Base-by-base conservation (phyloP, 2,888 invertebrate genomes). In the Malachius bipustulatus region DNA sequence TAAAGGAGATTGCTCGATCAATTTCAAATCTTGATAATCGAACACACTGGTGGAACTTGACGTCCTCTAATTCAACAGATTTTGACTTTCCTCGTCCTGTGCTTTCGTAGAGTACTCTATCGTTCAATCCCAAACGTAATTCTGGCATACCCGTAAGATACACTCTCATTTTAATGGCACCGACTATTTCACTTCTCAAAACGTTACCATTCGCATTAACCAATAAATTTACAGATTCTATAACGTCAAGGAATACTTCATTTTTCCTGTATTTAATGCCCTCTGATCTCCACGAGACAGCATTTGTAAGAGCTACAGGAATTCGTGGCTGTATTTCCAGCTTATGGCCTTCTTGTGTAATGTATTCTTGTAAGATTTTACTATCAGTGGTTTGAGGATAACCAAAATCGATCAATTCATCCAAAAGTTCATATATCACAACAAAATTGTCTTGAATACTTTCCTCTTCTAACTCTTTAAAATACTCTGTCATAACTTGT, bases 81-180 rank as follows among this genome's bases (percentile, higher is more conserved):
- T 97, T 97, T 12, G 91, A 94, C 63, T 96, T 96, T 1, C 93
- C 94, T 44, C 94, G 72, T 2, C 97, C 97, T 1, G 94, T 96
- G 48, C 90, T 91, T 62, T 98, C 96, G 65, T 97, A 98, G 2
- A 97, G 66, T 3, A 98, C 87, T 66, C 97, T 98, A 59, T 98
- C 97, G 62, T 98, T 98, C 2, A 98, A 70, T 0, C 97, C 97
- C 14, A 98, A 70, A 30, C 97, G 75, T 35, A 98, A 62, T 61
- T 98, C 97, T 1, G 97, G 97, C 97, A 98, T 98, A 6, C 97
- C 97, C 4, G 93, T 91, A 19, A 98, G 64, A 60, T 94, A 97
- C 0, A 97, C 97, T 45, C 97, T 71, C 97, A 98, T 98, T 69
- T 96, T 96, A 38, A 98, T 93, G 36, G 91, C 89, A 34, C 97